These are phyloP conservation scores for Mythimna vitellina DNA, from an alignment of 2,888 invertebrate genomes.

Conservation along the genomic window DNA sequence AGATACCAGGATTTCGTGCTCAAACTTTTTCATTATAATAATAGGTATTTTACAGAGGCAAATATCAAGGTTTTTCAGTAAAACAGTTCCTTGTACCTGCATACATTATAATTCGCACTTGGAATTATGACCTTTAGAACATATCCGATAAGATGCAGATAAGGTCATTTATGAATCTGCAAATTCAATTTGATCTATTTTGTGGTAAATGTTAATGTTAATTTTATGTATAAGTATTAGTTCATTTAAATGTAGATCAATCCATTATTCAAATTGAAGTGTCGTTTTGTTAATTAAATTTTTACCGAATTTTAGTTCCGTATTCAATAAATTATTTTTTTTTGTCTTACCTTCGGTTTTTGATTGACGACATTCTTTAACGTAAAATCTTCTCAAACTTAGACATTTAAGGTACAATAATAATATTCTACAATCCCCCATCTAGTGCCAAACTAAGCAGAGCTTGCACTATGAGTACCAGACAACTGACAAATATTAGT, in stretches of 20 bases:
- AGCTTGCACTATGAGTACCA: too few species aligned
- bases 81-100: conserved; percentile 31
- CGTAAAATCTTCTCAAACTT: neutral
- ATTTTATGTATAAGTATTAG: conserved; percentile 44
- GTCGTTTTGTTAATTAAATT: conserved; percentile 1
- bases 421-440: too few species aligned
- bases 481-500: too few species aligned
- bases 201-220: conserved; percentile 31
- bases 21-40: conserved; percentile 21
- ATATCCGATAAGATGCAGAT: conserved; percentile 36
- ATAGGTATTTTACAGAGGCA: conserved; percentile 9
- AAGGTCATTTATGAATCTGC: conserved; percentile 45
- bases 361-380: neutral
- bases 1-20: neutral
- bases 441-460: too few species aligned
- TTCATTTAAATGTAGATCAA: conserved; percentile 27
- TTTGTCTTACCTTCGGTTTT: neutral
- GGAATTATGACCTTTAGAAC: conserved; percentile 41
- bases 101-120: conserved; percentile 29
- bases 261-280: neutral
- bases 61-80: conserved; percentile 48
- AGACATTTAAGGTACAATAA: neutral
- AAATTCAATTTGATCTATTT: conserved; percentile 20
- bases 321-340: neutral
- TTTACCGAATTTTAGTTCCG: conserved; percentile 5